Conservation (phyloP, 1,140 invertebrate genomes). For the Episyrphus balteatus region DNA sequence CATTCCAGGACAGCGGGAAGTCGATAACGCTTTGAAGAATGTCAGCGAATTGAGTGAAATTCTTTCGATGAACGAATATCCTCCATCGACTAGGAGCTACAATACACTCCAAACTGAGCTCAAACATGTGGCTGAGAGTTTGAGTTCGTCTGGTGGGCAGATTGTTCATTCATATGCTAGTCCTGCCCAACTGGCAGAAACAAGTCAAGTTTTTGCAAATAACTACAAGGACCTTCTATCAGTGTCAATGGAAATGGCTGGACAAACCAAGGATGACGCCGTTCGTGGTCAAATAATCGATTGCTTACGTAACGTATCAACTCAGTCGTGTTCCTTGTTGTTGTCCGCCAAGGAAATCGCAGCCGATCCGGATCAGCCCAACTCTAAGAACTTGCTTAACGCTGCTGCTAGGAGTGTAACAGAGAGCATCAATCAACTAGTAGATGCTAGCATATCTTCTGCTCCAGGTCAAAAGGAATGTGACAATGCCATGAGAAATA, state of each 20-base stretch:
- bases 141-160: conserved; percentile 77
- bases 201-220: conserved; percentile 63
- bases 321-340: conserved; percentile 77
- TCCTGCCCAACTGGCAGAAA: conserved; percentile 58
- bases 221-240: conserved; percentile 67
- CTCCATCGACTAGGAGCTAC: conserved; percentile 59
- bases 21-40: conserved; percentile 72
- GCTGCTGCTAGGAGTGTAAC: conserved; percentile 80
- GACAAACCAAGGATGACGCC: conserved; percentile 60
- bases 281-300: conserved; percentile 68
- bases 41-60: conserved; percentile 67
- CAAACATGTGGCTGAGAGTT: conserved; percentile 63
- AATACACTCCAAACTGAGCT: conserved; percentile 77
- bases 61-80: conserved; percentile 60
- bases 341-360: conserved; percentile 80
- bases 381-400: conserved; percentile 78
- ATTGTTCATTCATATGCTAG: conserved; percentile 52
- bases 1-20: conserved; percentile 79
- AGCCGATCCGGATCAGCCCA: conserved; percentile 78
- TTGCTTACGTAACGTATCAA: conserved; percentile 76
- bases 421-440: conserved; percentile 84
- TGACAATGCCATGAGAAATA: conserved; percentile 89
- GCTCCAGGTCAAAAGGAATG: conserved; percentile 93
- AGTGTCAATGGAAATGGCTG: conserved; percentile 71
- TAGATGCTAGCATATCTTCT: conserved; percentile 71